Base-by-base conservation (phyloP, 2,113 vertebrate species). In the Quiscalus mexicanus region DNA sequence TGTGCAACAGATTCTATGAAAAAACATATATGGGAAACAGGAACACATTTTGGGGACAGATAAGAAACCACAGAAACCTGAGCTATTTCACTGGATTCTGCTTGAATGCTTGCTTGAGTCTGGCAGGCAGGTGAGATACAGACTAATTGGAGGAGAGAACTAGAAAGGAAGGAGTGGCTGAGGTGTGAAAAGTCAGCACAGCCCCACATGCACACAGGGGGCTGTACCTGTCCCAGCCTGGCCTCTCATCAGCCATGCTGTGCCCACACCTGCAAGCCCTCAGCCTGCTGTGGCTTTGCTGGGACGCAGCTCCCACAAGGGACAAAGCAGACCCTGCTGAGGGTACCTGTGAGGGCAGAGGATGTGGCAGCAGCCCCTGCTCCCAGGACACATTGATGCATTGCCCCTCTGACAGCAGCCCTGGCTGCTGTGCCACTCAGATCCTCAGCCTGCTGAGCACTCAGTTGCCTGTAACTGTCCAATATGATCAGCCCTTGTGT, bases 191-290 rank as follows among this genome's bases (percentile, higher is more conserved):
- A 84, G 28, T 19, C 37, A 41, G 63, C 56, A 37, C 0, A 52
- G 52, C 22, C 49, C 45, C 28, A 3, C 3, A 14, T 0, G 0
- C n/a, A 30, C 41, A 39, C 2, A 28, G 9, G 2, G 2, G 47
- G 22, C 68, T 84, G 22, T n/a, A 50, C 52, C 60, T 55, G 8
- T n/a, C 65, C 42, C 83, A 47, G 0, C 15, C 4, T 24, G 35
- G 22, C 33, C 45, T 78, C 67, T 77, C 3, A 20, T 64, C 68
- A 84, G 68, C 73, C 64, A 12, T 47, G 44, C 56, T n/a, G 39
- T 62, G 55, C 67, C 70, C 27, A 10, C 4, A 56, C 30, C 37
- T 75, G 64, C 44, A 80, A 50, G 11, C 33, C 42, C 63, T 15
- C 33, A 77, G 75, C n/a, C 17, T 64, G 11, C 75, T 49, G 55